phyloP scores from a whole-genome alignment of 1,140 invertebrate genomes.

The Halesus radiatus region DNA sequence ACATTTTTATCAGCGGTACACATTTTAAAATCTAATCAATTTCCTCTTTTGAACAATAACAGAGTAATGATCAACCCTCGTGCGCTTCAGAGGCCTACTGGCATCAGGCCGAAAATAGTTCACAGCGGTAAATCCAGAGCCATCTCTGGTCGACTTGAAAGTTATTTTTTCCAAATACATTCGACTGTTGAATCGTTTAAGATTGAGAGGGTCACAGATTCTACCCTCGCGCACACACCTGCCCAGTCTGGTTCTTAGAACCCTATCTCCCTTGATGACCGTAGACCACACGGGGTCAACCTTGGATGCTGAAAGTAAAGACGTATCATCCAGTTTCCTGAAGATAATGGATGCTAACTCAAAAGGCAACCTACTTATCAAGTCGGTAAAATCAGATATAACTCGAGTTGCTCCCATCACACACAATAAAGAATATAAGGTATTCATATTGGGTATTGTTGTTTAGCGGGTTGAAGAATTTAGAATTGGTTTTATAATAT shows the following conservation, averaged over 20 bases:
- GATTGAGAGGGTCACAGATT: conserved; percentile 14
- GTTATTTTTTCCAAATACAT: background rate
- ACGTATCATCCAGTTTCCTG: conserved; percentile 6
- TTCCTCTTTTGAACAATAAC: background rate
- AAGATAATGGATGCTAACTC: no score
- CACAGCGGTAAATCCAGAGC: background rate
- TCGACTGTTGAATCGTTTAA: background rate
- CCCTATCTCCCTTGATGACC: background rate
- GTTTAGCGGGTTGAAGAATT: no score
- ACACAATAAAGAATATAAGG: no score
- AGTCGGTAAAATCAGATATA: no score
- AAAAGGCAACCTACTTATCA: no score
- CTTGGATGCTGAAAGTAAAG: background rate
- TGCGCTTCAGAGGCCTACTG: background rate
- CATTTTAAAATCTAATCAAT: background rate
- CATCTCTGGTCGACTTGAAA: no score
- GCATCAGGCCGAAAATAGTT: background rate
- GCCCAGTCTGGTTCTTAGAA: background rate
- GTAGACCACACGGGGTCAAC: background rate
- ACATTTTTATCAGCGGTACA: no score
- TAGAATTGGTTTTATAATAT: no score
- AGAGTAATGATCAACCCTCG: background rate
- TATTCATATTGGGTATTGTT: no score
- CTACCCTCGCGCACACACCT: background rate
- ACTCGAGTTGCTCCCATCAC: no score